Evolutionary conservation across 2,888 invertebrate genomes (phyloP).

Genomic region (Torymus tubicola): DNA sequence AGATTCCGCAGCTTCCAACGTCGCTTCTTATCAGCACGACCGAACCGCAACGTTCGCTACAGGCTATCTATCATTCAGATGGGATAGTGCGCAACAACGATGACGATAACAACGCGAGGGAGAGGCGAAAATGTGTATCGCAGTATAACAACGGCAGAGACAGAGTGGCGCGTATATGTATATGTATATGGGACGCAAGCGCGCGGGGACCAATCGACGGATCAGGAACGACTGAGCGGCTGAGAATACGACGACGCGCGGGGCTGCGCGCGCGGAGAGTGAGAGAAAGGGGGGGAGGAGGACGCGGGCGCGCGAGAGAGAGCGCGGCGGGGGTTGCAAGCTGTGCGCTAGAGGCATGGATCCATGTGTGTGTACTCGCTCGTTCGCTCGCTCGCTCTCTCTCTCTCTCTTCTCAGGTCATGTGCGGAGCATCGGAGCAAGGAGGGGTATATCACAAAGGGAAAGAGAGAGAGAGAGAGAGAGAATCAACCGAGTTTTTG

Average conservation of each 20-base stretch:
- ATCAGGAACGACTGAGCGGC: conserved; percentile 63
- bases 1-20: too few species aligned
- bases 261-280: neutral
- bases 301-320: conserved; percentile 1
- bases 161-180: neutral
- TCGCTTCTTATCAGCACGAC: too few species aligned
- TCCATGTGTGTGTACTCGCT: too few species aligned
- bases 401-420: too few species aligned
- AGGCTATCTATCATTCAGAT: too few species aligned
- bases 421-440: too few species aligned
- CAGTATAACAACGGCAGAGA: neutral
- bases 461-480: neutral
- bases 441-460: neutral
- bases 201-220: conserved; percentile 58
- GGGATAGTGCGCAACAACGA: too few species aligned
- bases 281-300: neutral
- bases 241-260: conserved; percentile 1
- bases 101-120: neutral
- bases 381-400: too few species aligned
- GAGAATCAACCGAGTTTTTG: neutral
- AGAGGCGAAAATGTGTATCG: too few species aligned
- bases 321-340: conserved; percentile 45
- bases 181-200: conserved; percentile 5
- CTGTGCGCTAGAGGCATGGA: conserved; percentile 3
- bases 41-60: too few species aligned